These are phyloP conservation scores for Drosophila tsacasi DNA, from an alignment of 1,140 invertebrate genomes.

Conservation along the genomic window DNA sequence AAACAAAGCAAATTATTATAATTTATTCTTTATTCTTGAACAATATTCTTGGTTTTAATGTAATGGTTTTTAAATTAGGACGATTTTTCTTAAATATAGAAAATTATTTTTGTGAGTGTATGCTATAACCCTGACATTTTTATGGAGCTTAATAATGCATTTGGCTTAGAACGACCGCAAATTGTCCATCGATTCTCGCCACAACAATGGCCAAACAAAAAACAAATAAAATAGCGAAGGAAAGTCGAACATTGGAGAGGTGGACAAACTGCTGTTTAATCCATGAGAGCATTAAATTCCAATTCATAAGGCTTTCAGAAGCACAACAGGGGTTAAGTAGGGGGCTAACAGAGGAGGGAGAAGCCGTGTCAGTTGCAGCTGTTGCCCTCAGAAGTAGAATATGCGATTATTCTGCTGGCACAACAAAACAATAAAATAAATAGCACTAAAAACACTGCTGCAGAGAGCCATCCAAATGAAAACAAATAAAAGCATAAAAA, in stretches of 20 bases:
- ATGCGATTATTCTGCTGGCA: constrained; percentile 41
- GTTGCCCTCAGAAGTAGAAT: constrained; percentile 33
- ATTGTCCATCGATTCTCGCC: constrained; percentile 24
- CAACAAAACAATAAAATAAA: constrained; percentile 33
- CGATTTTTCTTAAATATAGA: no score
- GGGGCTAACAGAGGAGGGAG: background rate
- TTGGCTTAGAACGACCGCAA: constrained; percentile 42
- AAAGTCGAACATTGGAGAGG: background rate
- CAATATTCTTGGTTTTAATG: no score
- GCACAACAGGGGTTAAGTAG: constrained; percentile 20
- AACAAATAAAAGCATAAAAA: constrained; percentile 5
- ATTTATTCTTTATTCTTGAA: no score
- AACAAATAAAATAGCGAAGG: background rate
- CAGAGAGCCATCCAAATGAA: background rate
- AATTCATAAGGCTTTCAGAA: constrained; percentile 30
- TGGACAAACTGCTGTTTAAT: constrained; percentile 28
- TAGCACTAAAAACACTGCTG: constrained; percentile 14
- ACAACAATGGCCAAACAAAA: background rate
- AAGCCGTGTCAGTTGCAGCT: constrained; percentile 26
- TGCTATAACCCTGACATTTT: constrained; percentile 32
- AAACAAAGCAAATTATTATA: no score
- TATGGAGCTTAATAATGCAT: constrained; percentile 51
- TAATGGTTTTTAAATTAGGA: no score
- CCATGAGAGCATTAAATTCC: constrained; percentile 36
- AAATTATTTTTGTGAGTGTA: no score